Evolutionary conservation across 2,113 vertebrate species (phyloP), one percentile per base, ranked within the genome.

Genomic region (Vulpes lagopus): DNA sequence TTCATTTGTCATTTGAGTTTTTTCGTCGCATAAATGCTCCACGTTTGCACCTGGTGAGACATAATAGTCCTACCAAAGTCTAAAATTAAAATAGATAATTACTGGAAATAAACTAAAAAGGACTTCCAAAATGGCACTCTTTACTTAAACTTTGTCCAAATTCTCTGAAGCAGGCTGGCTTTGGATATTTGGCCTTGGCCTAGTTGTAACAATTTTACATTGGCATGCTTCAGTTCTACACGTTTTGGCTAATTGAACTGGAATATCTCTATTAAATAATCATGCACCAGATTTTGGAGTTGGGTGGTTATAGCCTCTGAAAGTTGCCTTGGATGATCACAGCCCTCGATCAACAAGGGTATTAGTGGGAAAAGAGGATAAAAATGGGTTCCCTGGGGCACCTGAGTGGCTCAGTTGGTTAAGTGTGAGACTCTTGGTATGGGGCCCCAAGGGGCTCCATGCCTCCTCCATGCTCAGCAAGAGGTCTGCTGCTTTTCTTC

Each of bases 1-100:
- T 89, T 59, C 55, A 60, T 88, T 88, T 51, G 23, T 65, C n/a
- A 80, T 71, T 73, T 62, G 57, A 51, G 9, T 78, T 97, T 97
- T 88, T 78, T 15, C 30, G 57, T 53, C 76, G 25, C 59, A 85
- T 87, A 81, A 57, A 55, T 94, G 83, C 11, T 96, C 3, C 53
- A 43, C 43, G 12, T 82, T 84, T 51, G 19, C 38, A 92, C 76
- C 49, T 80, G 27, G 1, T 71, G 19, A 96, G 16, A 16, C 25
- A 2, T 57, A 60, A 23, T 51, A 83, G 19, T 79, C 15, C 32
- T 35, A 19, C 20, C 5, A 17, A 84, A 91, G 22, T 67, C 43
- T 74, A 87, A 92, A 87, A 79, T 79, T 59, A 74, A 78, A 89
- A 89, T 15, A 95, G 32, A 25, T 84, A 71, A 79, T 16, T 30